These are phyloP conservation scores for Leptopilina drosophilae DNA, from an alignment of 2,888 invertebrate species.

Conservation along the genomic window DNA sequence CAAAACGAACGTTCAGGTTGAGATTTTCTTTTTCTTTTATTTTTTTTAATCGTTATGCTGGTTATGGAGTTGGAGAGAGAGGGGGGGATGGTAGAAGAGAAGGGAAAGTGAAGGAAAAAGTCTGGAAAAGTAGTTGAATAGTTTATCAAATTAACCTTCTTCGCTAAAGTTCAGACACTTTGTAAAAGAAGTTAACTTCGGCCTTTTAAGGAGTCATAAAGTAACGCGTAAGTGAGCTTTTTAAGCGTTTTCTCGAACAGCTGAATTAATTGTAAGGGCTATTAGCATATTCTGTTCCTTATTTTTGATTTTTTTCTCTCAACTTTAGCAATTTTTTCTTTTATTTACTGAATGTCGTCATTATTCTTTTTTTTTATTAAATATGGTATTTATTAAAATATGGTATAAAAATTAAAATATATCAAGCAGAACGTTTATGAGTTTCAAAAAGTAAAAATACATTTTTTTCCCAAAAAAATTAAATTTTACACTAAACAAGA, in stretches of 20 bases:
- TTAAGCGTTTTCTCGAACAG: constrained; percentile 4
- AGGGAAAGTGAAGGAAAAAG: constrained; percentile 17
- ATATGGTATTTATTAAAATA: too few relatives aligned
- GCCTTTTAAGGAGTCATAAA: constrained; percentile 26
- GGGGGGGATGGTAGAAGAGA: neutral
- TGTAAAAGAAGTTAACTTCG: constrained; percentile 7
- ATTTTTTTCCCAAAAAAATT: too few relatives aligned
- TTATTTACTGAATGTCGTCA: too few relatives aligned
- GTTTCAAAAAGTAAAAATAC: too few relatives aligned
- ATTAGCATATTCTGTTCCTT: neutral
- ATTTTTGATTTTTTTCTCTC: neutral
- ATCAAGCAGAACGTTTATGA: too few relatives aligned
- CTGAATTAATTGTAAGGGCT: neutral
- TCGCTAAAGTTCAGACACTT: constrained; percentile 18
- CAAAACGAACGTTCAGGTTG: neutral
- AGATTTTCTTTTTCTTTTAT: neutral
- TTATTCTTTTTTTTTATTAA: too few relatives aligned
- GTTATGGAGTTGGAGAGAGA: too few relatives aligned
- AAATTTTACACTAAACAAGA: too few relatives aligned
- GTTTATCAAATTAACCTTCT: constrained; percentile 35
- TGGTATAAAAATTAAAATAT: too few relatives aligned
- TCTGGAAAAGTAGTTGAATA: constrained; percentile 25
- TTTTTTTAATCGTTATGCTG: constrained; percentile 21
- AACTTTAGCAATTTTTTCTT: neutral
- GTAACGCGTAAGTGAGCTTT: neutral